Base-by-base conservation (phyloP, 2,113 vertebrate genomes). In the Eulacestoma nigropectus region DNA sequence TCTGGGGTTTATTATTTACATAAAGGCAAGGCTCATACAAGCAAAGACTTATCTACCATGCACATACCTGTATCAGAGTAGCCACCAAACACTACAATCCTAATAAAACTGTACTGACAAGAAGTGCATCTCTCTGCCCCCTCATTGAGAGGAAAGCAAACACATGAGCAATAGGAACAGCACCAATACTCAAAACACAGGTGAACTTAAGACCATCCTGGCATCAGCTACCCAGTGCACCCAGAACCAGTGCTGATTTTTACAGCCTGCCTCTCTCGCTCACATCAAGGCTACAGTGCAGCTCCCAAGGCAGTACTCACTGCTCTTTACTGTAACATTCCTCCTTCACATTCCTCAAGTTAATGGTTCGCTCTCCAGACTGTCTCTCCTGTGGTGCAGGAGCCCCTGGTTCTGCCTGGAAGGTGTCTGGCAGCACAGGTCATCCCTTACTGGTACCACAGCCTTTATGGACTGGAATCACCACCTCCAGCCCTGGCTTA, bases 241-340 rank as follows among this genome's bases (percentile, higher is more conserved):
- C 49, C 75, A 56, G 73, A 82, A 22, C 9, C 44, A 56, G 20
- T 4, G 6, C 56, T 27, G 60, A 18, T 46, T 77, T 72, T 70
- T 50, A 63, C 17, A 32, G 59, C 7, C 8, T 11, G 23, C 25
- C 17, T 50, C 78, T 89, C 84, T 88, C 7, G 0, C 73, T 88
- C 62, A 53, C 68, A 19, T 4, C 27, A 80, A 68, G 68, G 60
- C 76, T 67, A 47, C 14, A 30, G 47, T 0, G 6, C 47, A 33
- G 42, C 12, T 49, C 64, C 42, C 80, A 33, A 26, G 46, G 32
- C 72, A 69, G 27, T 2, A 21, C 49, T 35, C 9, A 8, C 69
- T 83, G 84, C 13, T 94, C 18, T 42, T 94, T 67, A 75, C 93
- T 97, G 84, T 21, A 83, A 78, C 76, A 88, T 55, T 49, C 26